These are phyloP conservation scores for Malthinus seriepunctatus DNA, from an alignment of 2,888 invertebrate genomes.

Conservation along the genomic window DNA sequence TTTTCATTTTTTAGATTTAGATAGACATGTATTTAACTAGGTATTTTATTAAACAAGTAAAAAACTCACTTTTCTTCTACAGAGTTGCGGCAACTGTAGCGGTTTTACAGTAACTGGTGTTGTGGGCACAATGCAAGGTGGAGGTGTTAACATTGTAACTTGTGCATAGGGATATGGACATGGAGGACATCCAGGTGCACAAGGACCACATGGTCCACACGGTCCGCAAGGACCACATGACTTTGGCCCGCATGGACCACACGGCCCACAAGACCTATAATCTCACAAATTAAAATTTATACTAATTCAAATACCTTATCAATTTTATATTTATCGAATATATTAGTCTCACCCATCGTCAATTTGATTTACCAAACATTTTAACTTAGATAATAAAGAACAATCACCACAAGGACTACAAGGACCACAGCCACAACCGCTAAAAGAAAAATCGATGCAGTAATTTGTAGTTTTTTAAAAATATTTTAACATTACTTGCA, in stretches of 20 bases:
- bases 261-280: neutral
- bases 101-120: conserved; percentile 47
- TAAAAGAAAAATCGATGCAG: neutral
- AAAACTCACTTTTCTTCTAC: neutral
- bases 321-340: too few relatives aligned
- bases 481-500: neutral
- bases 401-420: neutral
- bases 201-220: neutral
- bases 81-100: conserved; percentile 36
- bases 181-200: conserved; percentile 13
- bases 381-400: conserved; percentile 9
- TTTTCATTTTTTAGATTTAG: too few relatives aligned
- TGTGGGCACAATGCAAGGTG: conserved; percentile 44
- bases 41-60: neutral
- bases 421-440: neutral
- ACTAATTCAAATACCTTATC: neutral
- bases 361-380: conserved; percentile 1
- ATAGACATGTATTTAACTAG: too few relatives aligned
- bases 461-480: neutral
- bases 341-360: conserved; percentile 11
- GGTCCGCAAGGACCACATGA: conserved; percentile 1
- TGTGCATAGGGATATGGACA: conserved; percentile 37
- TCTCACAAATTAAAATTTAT: neutral
- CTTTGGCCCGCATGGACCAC: neutral
- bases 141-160: conserved; percentile 43